Evolutionary conservation across 2,797 vertebrate species (phyloP).

Genomic region (Phoebastria nigripes): DNA sequence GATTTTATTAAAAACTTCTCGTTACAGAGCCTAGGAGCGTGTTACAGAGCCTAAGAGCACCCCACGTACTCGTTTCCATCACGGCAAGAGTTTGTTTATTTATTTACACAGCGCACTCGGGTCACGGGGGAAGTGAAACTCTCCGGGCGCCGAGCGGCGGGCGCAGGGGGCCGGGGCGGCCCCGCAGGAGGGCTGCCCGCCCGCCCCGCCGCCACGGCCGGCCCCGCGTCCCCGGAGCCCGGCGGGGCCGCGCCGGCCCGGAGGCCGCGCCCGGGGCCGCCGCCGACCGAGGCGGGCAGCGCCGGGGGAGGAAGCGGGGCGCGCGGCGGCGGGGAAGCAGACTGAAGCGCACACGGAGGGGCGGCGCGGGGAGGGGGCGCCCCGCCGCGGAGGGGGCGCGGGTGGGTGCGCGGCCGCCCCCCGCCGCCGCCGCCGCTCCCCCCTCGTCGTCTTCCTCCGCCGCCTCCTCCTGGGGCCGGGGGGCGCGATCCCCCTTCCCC

Average conservation of each 20-base stretch:
- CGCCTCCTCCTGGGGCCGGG: neutral
- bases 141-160: neutral
- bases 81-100: slow-evolving; percentile 21
- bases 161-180: neutral
- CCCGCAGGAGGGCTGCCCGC: neutral
- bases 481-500: neutral
- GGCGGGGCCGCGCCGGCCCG: neutral
- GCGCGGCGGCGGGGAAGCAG: neutral
- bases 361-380: neutral
- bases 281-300: neutral
- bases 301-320: neutral
- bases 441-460: neutral
- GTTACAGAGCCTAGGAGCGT: neutral
- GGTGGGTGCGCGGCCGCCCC: neutral
- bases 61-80: neutral
- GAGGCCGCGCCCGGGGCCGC: neutral
- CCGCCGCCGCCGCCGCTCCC: neutral
- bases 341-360: neutral
- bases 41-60: neutral
- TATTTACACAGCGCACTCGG: slow-evolving; percentile 7
- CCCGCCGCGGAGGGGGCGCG: neutral
- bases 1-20: slow-evolving; percentile 34
- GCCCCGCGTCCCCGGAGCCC: neutral
- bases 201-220: neutral
- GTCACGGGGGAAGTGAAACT: neutral